These are phyloP conservation scores for Caenorhabditis sinica DNA, from an alignment of 2,888 invertebrate species.

Conservation along the genomic window DNA sequence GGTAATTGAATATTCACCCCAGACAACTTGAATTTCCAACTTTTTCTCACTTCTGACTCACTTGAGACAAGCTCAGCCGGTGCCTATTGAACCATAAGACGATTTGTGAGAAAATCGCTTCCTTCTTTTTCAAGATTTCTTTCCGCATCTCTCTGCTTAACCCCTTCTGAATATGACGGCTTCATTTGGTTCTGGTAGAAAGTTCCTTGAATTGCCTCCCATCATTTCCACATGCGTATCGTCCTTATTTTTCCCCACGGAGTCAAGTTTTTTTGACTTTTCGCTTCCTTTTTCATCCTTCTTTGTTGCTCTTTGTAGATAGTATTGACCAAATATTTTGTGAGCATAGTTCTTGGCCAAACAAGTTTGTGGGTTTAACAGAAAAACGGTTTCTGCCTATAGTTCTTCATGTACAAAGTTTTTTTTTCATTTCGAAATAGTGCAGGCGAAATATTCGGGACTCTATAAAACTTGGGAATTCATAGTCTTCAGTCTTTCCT, in stretches of 20 bases:
- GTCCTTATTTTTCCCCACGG: conserved; percentile 55
- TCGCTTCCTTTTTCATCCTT: not conserved
- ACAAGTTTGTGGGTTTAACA: conserved; percentile 29
- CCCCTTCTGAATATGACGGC: conserved; percentile 48
- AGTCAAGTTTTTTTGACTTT: conserved; percentile 54
- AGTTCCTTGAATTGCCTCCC: conserved; percentile 51
- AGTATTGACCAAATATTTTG: conserved; percentile 30
- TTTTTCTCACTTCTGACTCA: conserved; percentile 8
- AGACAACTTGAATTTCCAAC: not conserved
- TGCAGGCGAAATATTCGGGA: not conserved
- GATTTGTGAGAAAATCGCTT: conserved; percentile 34
- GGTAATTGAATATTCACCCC: conserved; percentile 23
- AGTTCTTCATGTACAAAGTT: too few relatives aligned
- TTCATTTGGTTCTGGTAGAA: conserved; percentile 37
- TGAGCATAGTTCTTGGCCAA: conserved; percentile 34
- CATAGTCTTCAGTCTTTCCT: conserved; percentile 9
- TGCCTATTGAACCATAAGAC: conserved; percentile 25
- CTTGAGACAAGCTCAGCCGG: not conserved
- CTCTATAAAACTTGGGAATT: conserved; percentile 35
- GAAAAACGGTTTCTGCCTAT: not conserved
- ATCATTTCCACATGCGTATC: conserved; percentile 54
- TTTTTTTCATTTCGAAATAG: too few relatives aligned
- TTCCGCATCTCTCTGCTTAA: not conserved
- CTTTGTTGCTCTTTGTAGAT: conserved; percentile 21
- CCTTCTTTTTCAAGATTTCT: conserved; percentile 4